Evolutionary conservation across 2,797 vertebrate species (phyloP).

Genomic region (Pyrrhura leucotis): DNA sequence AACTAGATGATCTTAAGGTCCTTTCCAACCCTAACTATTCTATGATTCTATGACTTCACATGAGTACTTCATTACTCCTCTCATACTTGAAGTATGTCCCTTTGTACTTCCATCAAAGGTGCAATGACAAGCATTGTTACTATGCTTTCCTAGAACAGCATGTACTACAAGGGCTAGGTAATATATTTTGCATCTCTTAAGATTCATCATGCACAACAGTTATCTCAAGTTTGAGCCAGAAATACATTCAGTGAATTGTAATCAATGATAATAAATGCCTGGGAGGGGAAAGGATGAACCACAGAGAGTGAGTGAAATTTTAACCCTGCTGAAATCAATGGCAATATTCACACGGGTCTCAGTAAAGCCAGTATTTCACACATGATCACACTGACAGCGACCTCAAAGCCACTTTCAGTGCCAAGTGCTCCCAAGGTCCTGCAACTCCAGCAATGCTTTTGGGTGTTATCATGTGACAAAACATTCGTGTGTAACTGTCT

Average conservation of each 20-base stretch:
- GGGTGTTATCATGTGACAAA: background rate
- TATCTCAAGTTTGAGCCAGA: background rate
- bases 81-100: background rate
- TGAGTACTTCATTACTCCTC: background rate
- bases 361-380: background rate
- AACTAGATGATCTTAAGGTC: no score
- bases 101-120: background rate
- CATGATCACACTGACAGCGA: background rate
- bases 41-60: background rate
- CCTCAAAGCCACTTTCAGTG: background rate
- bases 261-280: background rate
- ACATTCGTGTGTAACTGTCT: background rate
- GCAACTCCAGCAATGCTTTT: background rate
- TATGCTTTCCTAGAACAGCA: background rate
- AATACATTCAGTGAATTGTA: background rate
- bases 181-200: background rate
- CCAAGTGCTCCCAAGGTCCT: conserved; percentile 20
- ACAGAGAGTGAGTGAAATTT: background rate
- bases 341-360: background rate
- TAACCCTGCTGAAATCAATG: background rate
- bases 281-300: background rate
- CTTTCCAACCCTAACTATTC: no score
- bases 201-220: background rate
- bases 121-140: background rate
- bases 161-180: background rate